Conservation (phyloP, 2,888 invertebrate genomes). For the Dysmachus trigonus region DNA sequence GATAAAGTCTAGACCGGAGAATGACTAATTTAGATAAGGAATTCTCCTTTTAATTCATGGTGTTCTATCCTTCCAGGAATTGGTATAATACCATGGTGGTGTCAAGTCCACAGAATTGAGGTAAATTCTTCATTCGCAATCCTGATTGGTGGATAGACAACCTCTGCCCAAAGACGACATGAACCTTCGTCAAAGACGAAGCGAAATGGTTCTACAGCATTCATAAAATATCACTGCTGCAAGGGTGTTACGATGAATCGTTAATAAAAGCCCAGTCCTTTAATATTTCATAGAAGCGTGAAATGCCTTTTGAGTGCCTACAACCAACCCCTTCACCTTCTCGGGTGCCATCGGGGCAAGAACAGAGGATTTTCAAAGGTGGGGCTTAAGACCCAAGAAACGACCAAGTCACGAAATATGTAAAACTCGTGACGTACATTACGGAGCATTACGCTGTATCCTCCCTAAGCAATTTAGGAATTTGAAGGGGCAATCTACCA, state of each 20-base stretch:
- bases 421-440: background rate
- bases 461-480: background rate
- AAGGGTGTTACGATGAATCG: background rate
- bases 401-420: constrained; percentile 3
- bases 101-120: background rate
- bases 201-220: background rate
- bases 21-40: background rate
- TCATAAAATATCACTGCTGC: background rate
- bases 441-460: background rate
- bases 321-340: background rate
- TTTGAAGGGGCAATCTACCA: background rate
- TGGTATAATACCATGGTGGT: background rate
- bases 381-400: background rate
- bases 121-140: background rate
- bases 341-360: background rate
- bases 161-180: background rate
- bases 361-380: background rate
- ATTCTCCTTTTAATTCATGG: background rate
- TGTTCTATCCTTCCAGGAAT: background rate
- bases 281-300: background rate
- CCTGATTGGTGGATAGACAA: background rate
- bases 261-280: background rate
- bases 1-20: background rate
- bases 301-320: background rate
- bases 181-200: background rate